Evolutionary conservation across 2,113 vertebrate species (phyloP).

Genomic region (Stigmatopora nigra): DNA sequence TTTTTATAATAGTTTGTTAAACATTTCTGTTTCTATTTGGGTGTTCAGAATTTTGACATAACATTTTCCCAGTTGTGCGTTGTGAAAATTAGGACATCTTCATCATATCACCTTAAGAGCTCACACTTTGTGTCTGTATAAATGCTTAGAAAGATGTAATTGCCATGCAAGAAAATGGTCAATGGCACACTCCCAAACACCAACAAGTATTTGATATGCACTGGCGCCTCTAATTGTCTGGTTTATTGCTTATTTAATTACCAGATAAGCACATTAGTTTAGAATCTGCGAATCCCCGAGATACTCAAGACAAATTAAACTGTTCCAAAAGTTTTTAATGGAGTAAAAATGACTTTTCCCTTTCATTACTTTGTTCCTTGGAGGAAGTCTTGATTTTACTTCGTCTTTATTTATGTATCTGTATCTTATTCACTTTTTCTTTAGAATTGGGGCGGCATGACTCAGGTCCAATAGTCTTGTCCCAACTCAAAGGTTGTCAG

Average conservation of each 20-base stretch:
- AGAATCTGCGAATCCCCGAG: slow-evolving; percentile 41
- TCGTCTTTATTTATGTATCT: slow-evolving; percentile 17
- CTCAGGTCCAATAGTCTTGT: too few species aligned
- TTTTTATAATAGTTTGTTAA: too few species aligned
- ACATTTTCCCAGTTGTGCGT: background rate
- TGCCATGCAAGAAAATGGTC: slow-evolving; percentile 4
- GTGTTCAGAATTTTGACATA: too few species aligned
- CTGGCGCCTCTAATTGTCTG: slow-evolving; percentile 50
- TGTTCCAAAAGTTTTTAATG: slow-evolving; percentile 42
- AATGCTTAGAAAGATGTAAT: slow-evolving; percentile 9
- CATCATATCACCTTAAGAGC: slow-evolving; percentile 29
- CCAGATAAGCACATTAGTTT: slow-evolving; percentile 51
- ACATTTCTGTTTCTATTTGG: too few species aligned
- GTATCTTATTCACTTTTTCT: slow-evolving; percentile 5
- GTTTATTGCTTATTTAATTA: slow-evolving; percentile 66
- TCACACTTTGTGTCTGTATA: slow-evolving; percentile 11
- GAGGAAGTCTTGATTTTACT: slow-evolving; percentile 24
- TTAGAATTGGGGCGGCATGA: background rate
- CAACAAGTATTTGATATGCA: slow-evolving; percentile 12
- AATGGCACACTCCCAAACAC: slow-evolving; percentile 18
- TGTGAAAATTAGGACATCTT: slow-evolving; percentile 21
- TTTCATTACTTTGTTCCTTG: slow-evolving; percentile 22
- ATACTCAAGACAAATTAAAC: slow-evolving; percentile 42
- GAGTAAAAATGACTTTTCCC: slow-evolving; percentile 35
- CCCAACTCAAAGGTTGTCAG: background rate